Evolutionary conservation across 2,797 vertebrate genomes (phyloP), one percentile per base, ranked within the genome.

Genomic region (Macropus fuliginosus): DNA sequence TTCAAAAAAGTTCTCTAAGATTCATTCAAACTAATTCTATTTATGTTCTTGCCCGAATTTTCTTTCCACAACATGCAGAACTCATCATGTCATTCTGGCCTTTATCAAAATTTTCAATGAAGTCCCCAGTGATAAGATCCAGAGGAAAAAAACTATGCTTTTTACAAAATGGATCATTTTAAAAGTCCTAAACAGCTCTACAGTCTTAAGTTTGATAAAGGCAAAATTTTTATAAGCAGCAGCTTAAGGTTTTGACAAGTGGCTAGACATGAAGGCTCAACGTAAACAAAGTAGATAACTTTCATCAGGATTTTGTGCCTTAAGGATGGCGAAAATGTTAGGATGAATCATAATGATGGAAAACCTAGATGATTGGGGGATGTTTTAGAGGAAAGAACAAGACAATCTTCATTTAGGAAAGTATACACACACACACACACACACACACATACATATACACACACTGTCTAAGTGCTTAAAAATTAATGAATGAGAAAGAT

Each of bases 381-480:
- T 52, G 92, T 4, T n/a, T 81, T 0, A 5, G 16, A 93, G 91
- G 54, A 0, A 62, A 56, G 21, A 91, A 87, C 54, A 91, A 90
- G n/a, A 40, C n/a, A 91, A 54, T 54, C 91, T 24, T 81, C 91
- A n/a, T 31, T 31, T 93, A 55, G 34, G 50, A 62, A 95, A 97
- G 57, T 94, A 54, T 57, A 87, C 40, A 56, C 52, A 74, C n/a
- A 91, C 8, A 81, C 95, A 87, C 40, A 56, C 55, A 74, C n/a
- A 91, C 8, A 90, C 95, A 87, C 40, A 56, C 55, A 74, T 34
- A 56, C 55, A 74, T 29, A 87, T 52, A 56, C 55, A 74, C n/a
- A 91, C 8, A 90, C 95, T n/a, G n/a, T n/a, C n/a, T 46, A 91
- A 93, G n/a, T 89, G 59, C 56, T 93, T n/a, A 66, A 94, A 59